Evolutionary conservation across 2,113 vertebrate genomes (phyloP).

Genomic region (Heloderma charlesbogerti): DNA sequence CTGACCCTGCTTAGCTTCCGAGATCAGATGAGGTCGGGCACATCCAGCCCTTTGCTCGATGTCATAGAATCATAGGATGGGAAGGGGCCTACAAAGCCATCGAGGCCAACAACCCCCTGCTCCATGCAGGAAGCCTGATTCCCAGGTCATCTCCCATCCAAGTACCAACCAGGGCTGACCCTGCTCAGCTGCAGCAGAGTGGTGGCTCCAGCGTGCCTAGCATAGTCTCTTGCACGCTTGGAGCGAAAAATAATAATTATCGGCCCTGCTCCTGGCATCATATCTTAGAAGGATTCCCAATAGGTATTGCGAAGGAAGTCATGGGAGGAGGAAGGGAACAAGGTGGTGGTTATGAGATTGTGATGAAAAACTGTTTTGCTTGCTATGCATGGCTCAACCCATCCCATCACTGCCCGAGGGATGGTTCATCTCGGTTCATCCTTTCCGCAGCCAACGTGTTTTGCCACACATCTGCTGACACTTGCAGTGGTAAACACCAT

Average conservation of each 20-base stretch:
- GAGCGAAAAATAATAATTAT: not conserved
- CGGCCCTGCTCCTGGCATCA: constrained; percentile 22
- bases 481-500: not conserved
- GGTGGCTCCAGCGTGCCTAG: constrained; percentile 56
- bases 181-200: constrained; percentile 29
- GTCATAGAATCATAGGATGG: too few relatives aligned
- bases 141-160: too few relatives aligned
- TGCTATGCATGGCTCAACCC: constrained; percentile 49
- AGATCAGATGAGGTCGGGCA: too few relatives aligned
- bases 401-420: constrained; percentile 57
- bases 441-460: not conserved
- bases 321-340: constrained; percentile 36
- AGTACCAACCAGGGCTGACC: too few relatives aligned
- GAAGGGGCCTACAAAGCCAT: too few relatives aligned
- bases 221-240: not conserved
- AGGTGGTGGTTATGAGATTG: constrained; percentile 58
- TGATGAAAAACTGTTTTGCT: constrained; percentile 61
- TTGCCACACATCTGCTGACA: not conserved
- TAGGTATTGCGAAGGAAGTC: constrained; percentile 36
- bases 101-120: too few relatives aligned
- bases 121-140: too few relatives aligned
- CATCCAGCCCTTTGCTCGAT: too few relatives aligned
- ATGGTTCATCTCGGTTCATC: constrained; percentile 47
- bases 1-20: too few relatives aligned
- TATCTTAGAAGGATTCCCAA: constrained; percentile 44